Percentiles rank a stretch among this genome's conserved stretches.
Evolutionary conservation across 2,888 invertebrate genomes (phyloP).

Genomic region (Shargacucullia verbasci): DNA sequence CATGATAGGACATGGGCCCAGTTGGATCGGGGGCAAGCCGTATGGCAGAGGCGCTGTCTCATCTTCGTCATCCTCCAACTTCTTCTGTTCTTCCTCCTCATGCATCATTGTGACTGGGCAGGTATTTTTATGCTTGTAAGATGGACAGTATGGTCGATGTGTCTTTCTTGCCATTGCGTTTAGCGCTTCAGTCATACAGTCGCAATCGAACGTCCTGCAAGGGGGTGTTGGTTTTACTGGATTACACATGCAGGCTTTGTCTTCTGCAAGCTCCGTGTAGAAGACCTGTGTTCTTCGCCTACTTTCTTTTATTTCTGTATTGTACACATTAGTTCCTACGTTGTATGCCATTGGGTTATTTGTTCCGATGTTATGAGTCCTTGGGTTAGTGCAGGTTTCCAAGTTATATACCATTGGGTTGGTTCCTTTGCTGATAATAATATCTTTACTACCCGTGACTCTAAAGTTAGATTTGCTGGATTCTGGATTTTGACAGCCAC

Average conservation of each 20-base stretch:
- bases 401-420: conserved; percentile 34
- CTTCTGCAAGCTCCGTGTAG: conserved; percentile 69
- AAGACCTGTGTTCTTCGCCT: conserved; percentile 54
- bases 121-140: conserved; percentile 75
- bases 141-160: conserved; percentile 81
- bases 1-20: conserved; percentile 84
- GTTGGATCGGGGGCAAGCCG: conserved; percentile 80
- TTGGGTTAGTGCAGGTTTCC: neutral
- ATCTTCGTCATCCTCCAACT: conserved; percentile 77
- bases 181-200: conserved; percentile 71
- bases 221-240: conserved; percentile 78
- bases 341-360: conserved; percentile 10
- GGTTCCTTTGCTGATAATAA: conserved; percentile 47
- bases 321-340: neutral
- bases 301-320: conserved; percentile 1
- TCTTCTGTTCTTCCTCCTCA: conserved; percentile 74
- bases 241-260: conserved; percentile 80
- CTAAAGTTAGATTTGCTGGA: conserved; percentile 46
- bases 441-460: conserved; percentile 42
- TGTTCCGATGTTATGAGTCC: neutral
- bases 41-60: conserved; percentile 79
- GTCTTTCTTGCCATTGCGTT: conserved; percentile 73
- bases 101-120: conserved; percentile 77
- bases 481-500: conserved; percentile 55
- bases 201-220: conserved; percentile 82